Base-by-base conservation (phyloP, 2,888 invertebrate species). In the Osmoderma eremita region DNA sequence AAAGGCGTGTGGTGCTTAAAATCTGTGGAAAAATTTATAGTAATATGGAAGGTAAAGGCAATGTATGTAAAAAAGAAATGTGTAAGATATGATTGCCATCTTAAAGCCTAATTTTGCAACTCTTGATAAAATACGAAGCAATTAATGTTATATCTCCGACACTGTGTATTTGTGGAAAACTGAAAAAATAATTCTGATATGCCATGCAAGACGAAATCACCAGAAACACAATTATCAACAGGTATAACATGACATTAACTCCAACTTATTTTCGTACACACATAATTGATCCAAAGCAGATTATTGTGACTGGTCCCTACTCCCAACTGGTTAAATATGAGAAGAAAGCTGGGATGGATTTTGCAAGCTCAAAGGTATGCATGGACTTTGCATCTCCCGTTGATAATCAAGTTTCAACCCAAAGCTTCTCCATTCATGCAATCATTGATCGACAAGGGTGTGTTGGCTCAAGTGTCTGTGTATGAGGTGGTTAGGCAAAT, bases 21-120 rank as follows among this genome's bases (percentile, higher is more conserved):
- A 42, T 17, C 10, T 42, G 42, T n/a, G 13, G 5, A 42, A 42
- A 42, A 42, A 42, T 42, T 42, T 3, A 42, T 42, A 6, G 42
- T 42, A 42, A 17, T 42, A 5, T 10, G 41, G 4, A 41, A 41
- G 3, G 3, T 5, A n/a, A 50, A 50, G 20, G 18, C 20, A 50
- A 18, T 51, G 20, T 51, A 22, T 51, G 22, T 51, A n/a, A 12
- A 51, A 50, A 50, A 50, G 50, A 50, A 51, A 51, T 51, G 22
- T 51, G 51, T 4, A 20, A 51, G 51, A 51, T 51, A 22, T 51
- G 22, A 22, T 51, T 48, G 15, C 48, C 15, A 48, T 1, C 48
- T 48, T 48, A 51, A 51, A 22, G n/a, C 22, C 51, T 15, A 20
- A 8, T 51, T 51, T 12, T 51, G 51, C n/a, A 51, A 22, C 20